Base-by-base conservation (phyloP, 2,797 vertebrate genomes). In the Channa striata region DNA sequence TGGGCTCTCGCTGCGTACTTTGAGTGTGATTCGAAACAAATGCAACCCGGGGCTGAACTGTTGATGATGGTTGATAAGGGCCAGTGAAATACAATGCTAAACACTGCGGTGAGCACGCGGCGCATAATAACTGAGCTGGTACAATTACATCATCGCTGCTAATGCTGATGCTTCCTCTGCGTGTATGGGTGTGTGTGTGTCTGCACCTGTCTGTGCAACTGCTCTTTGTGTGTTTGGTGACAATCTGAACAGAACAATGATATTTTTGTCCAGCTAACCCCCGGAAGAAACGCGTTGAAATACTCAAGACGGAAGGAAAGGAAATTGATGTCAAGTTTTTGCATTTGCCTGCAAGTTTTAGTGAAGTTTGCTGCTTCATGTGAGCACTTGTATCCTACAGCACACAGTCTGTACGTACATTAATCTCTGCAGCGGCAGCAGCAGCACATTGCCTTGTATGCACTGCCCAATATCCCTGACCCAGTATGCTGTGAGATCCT, bases 401-500 rank as follows among this genome's bases (percentile, higher is more conserved):
- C 70, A 80, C 52, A 40, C 30, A 0, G 25, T 48, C 37, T 25
- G 37, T 39, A 25, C 71, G 77, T 66, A 68, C 84, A 89, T 89
- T 84, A 86, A 90, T 91, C 90, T 91, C 74, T 46, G 56, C 69
- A 58, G 48, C 67, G 20, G 49, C 65, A 25, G 75, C 17, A 17
- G 59, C 74, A 56, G 70, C 62, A 30, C 48, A 54, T 78, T 68
- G 59, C 76, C 83, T 78, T 70, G 74, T 64, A 20, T 61, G 40
- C 67, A 68, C 67, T 51, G 20, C 78, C 87, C 68, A 77, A 77
- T 86, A 81, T 77, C 89, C 87, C 87, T 90, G 90, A 91, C 90
- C 90, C 87, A 89, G 78, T 85, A 85, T 65, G 63, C 83, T 67
- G 82, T 86, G 74, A 74, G 77, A 88, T 88, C 81, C 81, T 64